Conservation (phyloP, 2,797 vertebrate species). For the Melanotaenia parkinsoni region DNA sequence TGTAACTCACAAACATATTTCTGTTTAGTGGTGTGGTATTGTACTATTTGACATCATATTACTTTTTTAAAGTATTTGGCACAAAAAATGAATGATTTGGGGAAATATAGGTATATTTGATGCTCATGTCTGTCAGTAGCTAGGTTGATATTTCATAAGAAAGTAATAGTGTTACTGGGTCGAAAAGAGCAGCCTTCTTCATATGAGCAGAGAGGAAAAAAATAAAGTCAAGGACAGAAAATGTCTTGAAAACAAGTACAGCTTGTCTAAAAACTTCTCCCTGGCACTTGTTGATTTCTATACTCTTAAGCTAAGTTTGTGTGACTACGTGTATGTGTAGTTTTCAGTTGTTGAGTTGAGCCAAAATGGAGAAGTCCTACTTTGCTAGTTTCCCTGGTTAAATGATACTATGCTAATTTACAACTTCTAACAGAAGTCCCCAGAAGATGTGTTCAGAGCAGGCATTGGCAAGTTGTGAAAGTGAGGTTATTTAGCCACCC, state of each 20-base stretch:
- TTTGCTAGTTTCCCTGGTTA: background rate
- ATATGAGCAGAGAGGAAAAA: background rate
- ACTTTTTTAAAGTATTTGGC: background rate
- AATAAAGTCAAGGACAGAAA: background rate
- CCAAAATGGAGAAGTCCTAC: background rate
- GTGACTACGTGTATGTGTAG: background rate
- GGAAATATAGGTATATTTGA: background rate
- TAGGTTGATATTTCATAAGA: background rate
- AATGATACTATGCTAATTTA: background rate
- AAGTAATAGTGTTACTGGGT: background rate
- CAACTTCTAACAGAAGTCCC: constrained; percentile 18
- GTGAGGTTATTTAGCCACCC: constrained; percentile 3
- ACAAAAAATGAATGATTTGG: background rate
- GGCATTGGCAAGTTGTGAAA: background rate
- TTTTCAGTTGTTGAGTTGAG: background rate
- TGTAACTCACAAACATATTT: background rate
- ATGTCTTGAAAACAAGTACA: background rate
- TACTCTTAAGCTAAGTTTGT: background rate
- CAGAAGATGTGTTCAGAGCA: constrained; percentile 33
- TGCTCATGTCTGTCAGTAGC: background rate
- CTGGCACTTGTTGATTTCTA: background rate
- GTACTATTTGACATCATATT: background rate
- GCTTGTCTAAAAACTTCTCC: background rate
- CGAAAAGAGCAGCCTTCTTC: background rate
- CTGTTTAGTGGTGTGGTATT: background rate